Percentiles rank a stretch among this genome's conserved stretches.
Conservation (phyloP, 2,888 invertebrate genomes). For the Allolobophora icterica region DNA sequence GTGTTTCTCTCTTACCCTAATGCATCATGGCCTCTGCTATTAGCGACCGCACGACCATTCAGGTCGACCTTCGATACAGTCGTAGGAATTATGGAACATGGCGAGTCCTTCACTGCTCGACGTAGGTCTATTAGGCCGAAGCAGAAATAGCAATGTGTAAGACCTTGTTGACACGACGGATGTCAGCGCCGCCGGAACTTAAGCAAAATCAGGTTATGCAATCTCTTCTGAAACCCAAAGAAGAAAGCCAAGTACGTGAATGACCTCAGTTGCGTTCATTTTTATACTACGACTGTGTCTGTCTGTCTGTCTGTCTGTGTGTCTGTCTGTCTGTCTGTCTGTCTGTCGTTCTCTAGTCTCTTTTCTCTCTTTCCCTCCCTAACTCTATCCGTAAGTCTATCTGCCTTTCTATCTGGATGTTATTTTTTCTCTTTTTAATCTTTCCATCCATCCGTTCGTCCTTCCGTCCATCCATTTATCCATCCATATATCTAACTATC, state of each 20-base stretch:
- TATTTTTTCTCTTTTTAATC: background rate
- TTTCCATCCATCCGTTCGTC: background rate
- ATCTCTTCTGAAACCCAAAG: too few species aligned
- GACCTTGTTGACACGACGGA: too few species aligned
- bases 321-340: too few species aligned
- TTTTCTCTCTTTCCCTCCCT: background rate
- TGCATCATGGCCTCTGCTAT: slow-evolving; percentile 6
- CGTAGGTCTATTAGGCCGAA: background rate
- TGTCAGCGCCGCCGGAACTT: too few species aligned
- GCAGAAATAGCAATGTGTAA: background rate
- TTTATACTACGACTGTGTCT: background rate
- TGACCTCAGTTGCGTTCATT: too few species aligned
- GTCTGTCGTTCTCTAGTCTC: background rate
- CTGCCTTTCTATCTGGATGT: background rate
- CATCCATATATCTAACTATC: background rate
- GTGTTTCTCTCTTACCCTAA: background rate
- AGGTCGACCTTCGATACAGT: too few species aligned
- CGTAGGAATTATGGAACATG: background rate
- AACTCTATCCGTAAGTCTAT: background rate
- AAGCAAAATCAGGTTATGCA: too few species aligned
- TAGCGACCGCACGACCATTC: background rate
- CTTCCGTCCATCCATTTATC: too few species aligned
- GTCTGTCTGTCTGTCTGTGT: background rate
- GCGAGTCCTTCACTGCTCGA: background rate
- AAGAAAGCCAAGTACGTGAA: too few species aligned